These are phyloP conservation scores for Xestia sexstrigata DNA, from an alignment of 2,888 invertebrate genomes.

Conservation along the genomic window DNA sequence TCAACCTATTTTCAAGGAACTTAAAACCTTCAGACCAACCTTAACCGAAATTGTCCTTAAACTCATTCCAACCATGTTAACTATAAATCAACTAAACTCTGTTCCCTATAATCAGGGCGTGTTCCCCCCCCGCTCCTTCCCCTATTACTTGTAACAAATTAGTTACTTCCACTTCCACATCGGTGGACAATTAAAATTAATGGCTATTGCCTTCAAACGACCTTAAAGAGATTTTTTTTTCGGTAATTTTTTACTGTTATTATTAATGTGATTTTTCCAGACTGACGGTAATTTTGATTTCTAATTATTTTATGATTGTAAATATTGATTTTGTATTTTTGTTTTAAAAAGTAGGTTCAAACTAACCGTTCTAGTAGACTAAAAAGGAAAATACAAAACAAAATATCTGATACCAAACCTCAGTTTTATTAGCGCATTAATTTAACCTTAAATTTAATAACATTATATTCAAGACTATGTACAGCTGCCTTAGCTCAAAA, in stretches of 20 bases:
- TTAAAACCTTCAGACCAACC: not conserved
- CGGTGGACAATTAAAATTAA: constrained; percentile 56
- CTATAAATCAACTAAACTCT: constrained; percentile 34
- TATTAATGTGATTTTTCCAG: constrained; percentile 9
- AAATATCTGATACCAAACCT: not conserved
- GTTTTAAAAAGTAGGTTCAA: not conserved
- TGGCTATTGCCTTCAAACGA: constrained; percentile 30
- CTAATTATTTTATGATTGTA: constrained; percentile 9
- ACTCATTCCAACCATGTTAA: constrained; percentile 10
- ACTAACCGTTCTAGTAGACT: not conserved
- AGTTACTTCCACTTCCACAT: constrained; percentile 24
- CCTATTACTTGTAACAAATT: constrained; percentile 35
- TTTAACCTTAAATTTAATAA: not conserved
- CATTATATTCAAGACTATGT: not conserved
- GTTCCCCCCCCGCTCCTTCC: not conserved
- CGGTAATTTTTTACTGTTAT: constrained; percentile 23
- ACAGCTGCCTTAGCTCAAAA: not conserved
- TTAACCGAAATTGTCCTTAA: not conserved
- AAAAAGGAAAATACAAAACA: not conserved
- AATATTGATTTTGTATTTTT: not conserved
- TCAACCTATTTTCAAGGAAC: not conserved
- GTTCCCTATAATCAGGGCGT: constrained; percentile 22
- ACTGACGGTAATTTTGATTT: not conserved
- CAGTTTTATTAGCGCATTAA: not conserved
- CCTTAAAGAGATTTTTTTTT: not conserved